Conservation (phyloP, 2,888 invertebrate species). For the Rugalucina vietnamica region DNA sequence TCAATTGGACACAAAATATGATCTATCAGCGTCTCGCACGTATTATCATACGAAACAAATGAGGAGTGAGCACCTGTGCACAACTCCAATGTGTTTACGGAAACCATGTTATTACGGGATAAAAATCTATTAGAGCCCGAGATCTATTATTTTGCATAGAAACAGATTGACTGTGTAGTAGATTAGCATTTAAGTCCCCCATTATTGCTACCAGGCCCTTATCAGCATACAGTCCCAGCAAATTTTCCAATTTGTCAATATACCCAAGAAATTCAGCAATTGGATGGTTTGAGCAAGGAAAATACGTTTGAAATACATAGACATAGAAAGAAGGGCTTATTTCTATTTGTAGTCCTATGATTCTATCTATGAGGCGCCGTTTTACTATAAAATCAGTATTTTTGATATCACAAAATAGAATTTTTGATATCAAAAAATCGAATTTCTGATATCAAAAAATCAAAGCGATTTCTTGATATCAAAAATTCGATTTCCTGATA, state of each 20-base stretch:
- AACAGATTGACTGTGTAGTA: not conserved
- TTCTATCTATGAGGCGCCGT: no score
- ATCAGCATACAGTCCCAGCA: not conserved
- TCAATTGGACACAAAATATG: not conserved
- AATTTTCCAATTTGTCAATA: not conserved
- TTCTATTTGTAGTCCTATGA: not conserved
- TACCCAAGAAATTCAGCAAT: not conserved
- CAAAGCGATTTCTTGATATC: no score
- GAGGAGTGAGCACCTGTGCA: not conserved
- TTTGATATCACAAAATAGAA: no score
- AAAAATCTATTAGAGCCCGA: not conserved
- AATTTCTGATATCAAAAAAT: no score
- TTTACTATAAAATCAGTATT: no score
- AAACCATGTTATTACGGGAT: not conserved
- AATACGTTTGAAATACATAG: not conserved
- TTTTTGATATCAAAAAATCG: no score
- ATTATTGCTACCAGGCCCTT: not conserved
- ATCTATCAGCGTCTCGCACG: not conserved
- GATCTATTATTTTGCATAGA: not conserved
- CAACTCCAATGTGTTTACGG: not conserved
- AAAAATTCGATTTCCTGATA: no score
- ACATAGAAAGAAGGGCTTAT: not conserved
- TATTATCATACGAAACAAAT: not conserved
- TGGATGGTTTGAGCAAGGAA: not conserved
- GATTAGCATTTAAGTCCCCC: not conserved